Evolutionary conservation across 2,113 vertebrate genomes (phyloP).

Genomic region (Syrrhaptes paradoxus): DNA sequence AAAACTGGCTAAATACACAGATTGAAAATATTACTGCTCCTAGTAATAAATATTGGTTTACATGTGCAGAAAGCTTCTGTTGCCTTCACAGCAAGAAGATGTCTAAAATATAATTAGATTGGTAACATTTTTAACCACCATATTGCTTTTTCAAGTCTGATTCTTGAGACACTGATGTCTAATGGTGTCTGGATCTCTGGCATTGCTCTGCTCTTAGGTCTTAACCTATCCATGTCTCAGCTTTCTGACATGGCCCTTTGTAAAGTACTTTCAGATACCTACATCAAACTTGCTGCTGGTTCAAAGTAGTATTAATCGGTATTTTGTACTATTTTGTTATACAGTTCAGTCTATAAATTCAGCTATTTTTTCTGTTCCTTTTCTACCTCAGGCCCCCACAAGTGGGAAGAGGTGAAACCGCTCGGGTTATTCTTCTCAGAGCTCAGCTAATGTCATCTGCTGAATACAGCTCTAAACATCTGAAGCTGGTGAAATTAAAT

Average conservation of each 20-base stretch:
- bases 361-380: not conserved
- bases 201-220: not conserved
- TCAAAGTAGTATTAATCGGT: not conserved
- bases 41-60: conserved; percentile 21
- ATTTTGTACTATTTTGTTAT: not conserved
- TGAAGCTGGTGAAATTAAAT: conserved; percentile 55
- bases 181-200: not conserved
- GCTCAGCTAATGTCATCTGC: conserved; percentile 30
- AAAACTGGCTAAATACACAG: not conserved
- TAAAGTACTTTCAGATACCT: not conserved
- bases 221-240: accelerated
- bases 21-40: not conserved
- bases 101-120: not conserved
- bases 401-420: not conserved
- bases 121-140: not conserved
- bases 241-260: not conserved
- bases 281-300: not conserved
- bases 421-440: conserved; percentile 10
- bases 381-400: not conserved
- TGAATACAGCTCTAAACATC: not conserved
- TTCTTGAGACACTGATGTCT: not conserved
- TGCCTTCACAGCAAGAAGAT: not conserved
- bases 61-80: not conserved
- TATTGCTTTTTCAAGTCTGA: not conserved
- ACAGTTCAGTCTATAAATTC: not conserved